Evolutionary conservation across 2,797 vertebrate genomes (phyloP), one percentile per base, ranked within the genome.

Genomic region (Clarias platycephalus): DNA sequence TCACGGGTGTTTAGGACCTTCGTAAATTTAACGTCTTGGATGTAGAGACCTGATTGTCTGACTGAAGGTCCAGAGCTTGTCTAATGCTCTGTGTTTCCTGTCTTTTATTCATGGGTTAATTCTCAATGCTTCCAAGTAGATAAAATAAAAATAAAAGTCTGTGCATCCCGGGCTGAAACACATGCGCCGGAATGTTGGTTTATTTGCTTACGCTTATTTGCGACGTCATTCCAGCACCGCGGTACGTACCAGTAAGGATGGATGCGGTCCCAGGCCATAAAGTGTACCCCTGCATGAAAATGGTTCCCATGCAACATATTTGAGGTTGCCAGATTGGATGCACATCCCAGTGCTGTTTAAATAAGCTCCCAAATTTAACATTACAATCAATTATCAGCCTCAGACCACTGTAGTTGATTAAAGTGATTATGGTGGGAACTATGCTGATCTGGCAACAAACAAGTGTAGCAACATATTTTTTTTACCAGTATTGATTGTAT

Each of bases 391-490:
- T 77, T 24, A 6, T 57, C 26, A 75, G 1, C 9, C 72, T 26
- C 10, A 76, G 10, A 34, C 55, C 20, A 62, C 2, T 31, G 26
- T 55, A 31, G 49, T 10, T 55, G 72, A 75, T 75, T 62, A 8
- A 37, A 78, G 8, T n/a, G 10, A 2, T 58, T 9, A 58, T 57
- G 49, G 31, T 55, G 49, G 26, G n/a, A 75, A 28, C 8, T 20
- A 26, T 57, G 72, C 72, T 57, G 72, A 75, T 75, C 72, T 75
- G 49, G 49, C 49, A 75, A 75, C 16, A 75, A 10, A 55, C 26
- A 75, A 13, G 28, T 34, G 55, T 22, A 28, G 44, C n/a, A 20
- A 31, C 72, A 55, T 2, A 12, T 55, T 10, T 74, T 13, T 13
- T 55, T 75, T 20, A n/a, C 10, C 37, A 7, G 40, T 49, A 44